phyloP scores from a whole-genome alignment of 2,113 vertebrate species.

The Salvator merianae region DNA sequence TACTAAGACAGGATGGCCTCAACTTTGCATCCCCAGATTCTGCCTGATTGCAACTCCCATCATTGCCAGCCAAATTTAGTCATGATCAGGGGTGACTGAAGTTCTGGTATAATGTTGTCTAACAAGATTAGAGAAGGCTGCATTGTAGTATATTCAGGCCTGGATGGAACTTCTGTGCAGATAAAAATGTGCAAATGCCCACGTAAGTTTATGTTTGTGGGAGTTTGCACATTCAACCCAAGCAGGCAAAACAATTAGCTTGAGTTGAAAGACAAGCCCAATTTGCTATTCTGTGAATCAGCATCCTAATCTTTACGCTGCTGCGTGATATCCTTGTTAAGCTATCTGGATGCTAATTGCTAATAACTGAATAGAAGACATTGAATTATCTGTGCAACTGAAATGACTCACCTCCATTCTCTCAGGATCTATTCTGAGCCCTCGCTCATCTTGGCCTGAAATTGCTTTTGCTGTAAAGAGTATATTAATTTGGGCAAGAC shows the following conservation, averaged over 20 bases:
- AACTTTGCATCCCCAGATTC: background rate
- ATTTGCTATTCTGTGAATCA: constrained; percentile 14
- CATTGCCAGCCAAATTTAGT: background rate
- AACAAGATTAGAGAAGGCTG: background rate
- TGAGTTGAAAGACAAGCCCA: background rate
- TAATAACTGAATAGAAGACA: background rate
- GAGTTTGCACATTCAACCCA: background rate
- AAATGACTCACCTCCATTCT: background rate
- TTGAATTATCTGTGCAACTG: background rate
- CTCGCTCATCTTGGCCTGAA: background rate
- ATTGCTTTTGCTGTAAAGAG: background rate
- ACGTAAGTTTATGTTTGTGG: background rate
- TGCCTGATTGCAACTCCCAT: background rate
- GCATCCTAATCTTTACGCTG: background rate
- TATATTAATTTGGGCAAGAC: background rate
- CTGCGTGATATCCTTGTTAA: background rate
- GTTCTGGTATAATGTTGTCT: background rate
- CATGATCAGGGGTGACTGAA: background rate
- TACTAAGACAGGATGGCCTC: background rate
- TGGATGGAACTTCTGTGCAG: background rate
- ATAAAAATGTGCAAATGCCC: background rate
- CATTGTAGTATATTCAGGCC: background rate
- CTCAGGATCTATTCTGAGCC: background rate
- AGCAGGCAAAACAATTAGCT: background rate
- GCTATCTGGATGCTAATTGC: background rate